Conservation (phyloP, 30 jellyfish, hydroid and myxozoan species). For the Sanderia malayensis region DNA sequence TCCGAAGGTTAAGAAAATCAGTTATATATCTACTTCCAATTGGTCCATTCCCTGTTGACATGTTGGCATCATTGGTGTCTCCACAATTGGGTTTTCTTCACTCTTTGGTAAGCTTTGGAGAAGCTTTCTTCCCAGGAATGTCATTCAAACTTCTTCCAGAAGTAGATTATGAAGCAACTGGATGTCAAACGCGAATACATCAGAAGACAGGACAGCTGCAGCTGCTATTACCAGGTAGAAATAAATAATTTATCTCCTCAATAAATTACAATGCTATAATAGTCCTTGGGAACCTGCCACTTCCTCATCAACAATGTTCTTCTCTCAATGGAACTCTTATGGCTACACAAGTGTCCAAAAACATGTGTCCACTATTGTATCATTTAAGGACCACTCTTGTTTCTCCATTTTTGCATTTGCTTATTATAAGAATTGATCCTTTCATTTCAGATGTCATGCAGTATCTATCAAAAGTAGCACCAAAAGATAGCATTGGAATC, state of each 20-base stretch:
- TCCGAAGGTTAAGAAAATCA: conserved; percentile 51
- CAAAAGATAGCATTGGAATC: conserved; percentile 71
- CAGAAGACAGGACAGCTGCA: conserved; percentile 75
- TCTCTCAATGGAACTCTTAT: too few species aligned
- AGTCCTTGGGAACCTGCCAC: too few species aligned
- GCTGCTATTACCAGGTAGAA: conserved; percentile 72
- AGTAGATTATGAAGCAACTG: conserved; percentile 63
- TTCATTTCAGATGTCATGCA: conserved; percentile 60
- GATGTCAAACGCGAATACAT: conserved; percentile 70
- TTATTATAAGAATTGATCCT: too few species aligned
- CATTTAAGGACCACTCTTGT: too few species aligned
- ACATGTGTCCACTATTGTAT: too few species aligned
- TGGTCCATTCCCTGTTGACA: conserved; percentile 89
- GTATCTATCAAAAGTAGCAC: conserved; percentile 49
- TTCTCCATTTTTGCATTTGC: too few species aligned
- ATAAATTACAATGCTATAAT: neutral
- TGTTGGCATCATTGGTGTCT: conserved; percentile 41
- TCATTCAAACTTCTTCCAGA: conserved; percentile 49
- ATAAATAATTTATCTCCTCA: neutral
- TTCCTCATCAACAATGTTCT: too few species aligned
- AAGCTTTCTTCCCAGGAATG: conserved; percentile 70
- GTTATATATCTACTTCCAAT: conserved; percentile 56
- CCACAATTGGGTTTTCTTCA: conserved; percentile 54
- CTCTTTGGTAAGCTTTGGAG: conserved; percentile 46
- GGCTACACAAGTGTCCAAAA: too few species aligned